A percentile compares a stretch with the other conserved stretches of the same genome.
phyloP scores from a whole-genome alignment of 2,888 invertebrate species.

The Acronicta psi region DNA sequence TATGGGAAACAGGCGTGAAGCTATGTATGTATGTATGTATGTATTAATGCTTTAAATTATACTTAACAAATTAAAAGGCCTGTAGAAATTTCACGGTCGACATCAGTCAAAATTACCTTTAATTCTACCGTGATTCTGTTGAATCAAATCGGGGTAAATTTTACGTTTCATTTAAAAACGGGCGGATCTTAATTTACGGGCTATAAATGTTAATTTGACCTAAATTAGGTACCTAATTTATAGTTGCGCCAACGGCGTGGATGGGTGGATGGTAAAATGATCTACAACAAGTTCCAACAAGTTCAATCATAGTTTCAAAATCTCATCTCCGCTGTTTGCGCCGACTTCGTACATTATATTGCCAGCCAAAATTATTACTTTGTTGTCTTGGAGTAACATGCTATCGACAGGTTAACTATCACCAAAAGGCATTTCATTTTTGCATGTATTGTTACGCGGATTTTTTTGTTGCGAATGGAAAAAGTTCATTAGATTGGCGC shows the following conservation, averaged over 20 bases:
- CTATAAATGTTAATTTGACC: slow-evolving; percentile 29
- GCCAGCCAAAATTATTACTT: slow-evolving; percentile 12
- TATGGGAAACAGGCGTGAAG: no score
- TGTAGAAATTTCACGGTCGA: slow-evolving; percentile 43
- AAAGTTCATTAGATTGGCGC: slow-evolving; percentile 58
- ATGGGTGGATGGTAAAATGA: slow-evolving; percentile 26
- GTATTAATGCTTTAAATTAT: no score
- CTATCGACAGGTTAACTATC: slow-evolving; percentile 3
- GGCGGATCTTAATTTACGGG: slow-evolving; percentile 25
- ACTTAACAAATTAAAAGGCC: slow-evolving; percentile 24
- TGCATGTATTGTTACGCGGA: slow-evolving; percentile 15
- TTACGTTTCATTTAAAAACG: slow-evolving; percentile 37
- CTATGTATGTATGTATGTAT: no score
- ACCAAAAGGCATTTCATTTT: slow-evolving; percentile 14
- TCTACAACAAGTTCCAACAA: slow-evolving; percentile 33
- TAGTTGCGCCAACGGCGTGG: slow-evolving; percentile 11
- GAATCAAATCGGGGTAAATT: slow-evolving; percentile 32
- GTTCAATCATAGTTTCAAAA: slow-evolving; percentile 33
- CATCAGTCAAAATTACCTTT: slow-evolving; percentile 50
- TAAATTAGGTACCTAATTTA: slow-evolving; percentile 29
- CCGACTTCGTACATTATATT: not conserved
- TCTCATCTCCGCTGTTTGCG: slow-evolving; percentile 24
- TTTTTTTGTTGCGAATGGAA: slow-evolving; percentile 33
- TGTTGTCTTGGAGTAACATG: slow-evolving; percentile 6
- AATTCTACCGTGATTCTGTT: slow-evolving; percentile 39